Base-by-base conservation (phyloP, 2,888 invertebrate species). In the Panorpa germanica region DNA sequence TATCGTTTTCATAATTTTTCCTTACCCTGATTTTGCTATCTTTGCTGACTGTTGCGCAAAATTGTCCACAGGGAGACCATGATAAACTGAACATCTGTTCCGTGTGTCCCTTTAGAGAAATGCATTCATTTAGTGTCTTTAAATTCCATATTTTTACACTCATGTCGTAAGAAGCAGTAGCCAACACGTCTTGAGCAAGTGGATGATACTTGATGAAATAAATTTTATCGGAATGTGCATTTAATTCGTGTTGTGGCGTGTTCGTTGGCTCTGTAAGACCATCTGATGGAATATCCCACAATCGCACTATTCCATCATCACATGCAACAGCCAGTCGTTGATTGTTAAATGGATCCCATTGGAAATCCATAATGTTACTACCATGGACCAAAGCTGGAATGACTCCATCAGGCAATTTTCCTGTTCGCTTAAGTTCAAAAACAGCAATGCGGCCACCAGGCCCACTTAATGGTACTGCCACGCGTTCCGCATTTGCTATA, bases 191-290 rank as follows among this genome's bases (percentile, higher is more conserved):
- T 12, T 70, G 60, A 0, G 91, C 90, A 34, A 82, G 61, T 1
- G 95, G 91, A 57, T 95, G 91, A 52, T 74, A 86, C 52, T 82
- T 78, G 9, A 91, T 70, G 38, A 88, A 72, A 53, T 85, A 86
- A 33, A 93, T 81, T 58, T 91, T 90, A 53, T 91, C 91, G 5
- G 73, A 65, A 47, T 90, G 88, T 2, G 83, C 86, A 9, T 70
- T 68, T 44, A 75, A 57, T 41, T 65, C 65, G 18, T 65, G 61
- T 26, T 65, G 59, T 0, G 83, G 75, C 32, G 66, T 65, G 50
- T 85, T 86, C 0, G 80, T 78, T 2, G 82, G 82, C 45, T 83
- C 80, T 20, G 64, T 63, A 1, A 77, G 61, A 56, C 74, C 80
- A 10, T 55, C 63, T 5, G 67, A 66, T 0, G 80, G 78, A 37